These are phyloP conservation scores for Orbicella faveolata DNA, from an alignment of 64 coral and sea anemone genomes.

Conservation along the genomic window DNA sequence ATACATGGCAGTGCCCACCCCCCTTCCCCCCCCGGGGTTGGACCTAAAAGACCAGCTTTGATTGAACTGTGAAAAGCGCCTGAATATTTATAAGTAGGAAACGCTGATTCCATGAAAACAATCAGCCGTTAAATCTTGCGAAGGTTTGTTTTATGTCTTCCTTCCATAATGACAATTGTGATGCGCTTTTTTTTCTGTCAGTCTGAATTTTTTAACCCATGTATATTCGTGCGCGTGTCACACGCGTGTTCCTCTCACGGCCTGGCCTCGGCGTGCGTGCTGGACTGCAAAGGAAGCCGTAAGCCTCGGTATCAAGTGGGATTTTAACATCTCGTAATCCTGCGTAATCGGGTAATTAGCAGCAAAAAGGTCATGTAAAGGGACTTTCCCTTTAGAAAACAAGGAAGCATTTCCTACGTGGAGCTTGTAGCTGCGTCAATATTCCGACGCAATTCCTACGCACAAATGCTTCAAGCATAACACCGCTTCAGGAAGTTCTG, in stretches of 20 bases:
- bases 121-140: too few species aligned
- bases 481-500: neutral
- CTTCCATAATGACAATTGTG: too few species aligned
- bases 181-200: too few species aligned
- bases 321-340: neutral
- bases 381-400: neutral
- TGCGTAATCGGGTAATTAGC: neutral
- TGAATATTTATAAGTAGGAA: too few species aligned
- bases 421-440: neutral
- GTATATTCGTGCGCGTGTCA: neutral
- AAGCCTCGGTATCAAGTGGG: neutral
- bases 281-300: neutral
- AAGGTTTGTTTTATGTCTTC: too few species aligned
- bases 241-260: neutral
- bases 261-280: neutral
- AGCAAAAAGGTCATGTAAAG: neutral
- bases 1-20: too few species aligned
- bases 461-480: neutral
- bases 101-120: too few species aligned
- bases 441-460: neutral
- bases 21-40: too few species aligned
- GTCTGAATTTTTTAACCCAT: neutral
- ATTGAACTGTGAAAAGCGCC: too few species aligned
- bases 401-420: neutral
- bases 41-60: too few species aligned